These are phyloP conservation scores for Tillus elongatus DNA, from an alignment of 2,888 invertebrate species.

Conservation along the genomic window DNA sequence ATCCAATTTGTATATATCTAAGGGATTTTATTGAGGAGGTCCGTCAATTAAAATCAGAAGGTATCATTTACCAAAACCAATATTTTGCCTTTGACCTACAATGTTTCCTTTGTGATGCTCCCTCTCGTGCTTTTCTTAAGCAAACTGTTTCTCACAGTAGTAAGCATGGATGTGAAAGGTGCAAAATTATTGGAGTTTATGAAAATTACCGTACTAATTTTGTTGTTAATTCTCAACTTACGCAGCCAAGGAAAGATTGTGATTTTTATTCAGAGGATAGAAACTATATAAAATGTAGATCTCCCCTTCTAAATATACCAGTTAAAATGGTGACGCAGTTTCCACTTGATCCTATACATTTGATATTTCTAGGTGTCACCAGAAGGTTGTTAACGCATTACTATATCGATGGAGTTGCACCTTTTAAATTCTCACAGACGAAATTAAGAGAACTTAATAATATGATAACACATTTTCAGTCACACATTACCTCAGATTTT, in stretches of 20 bases:
- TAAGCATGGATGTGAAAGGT: background rate
- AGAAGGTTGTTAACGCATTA: slow-evolving; percentile 13
- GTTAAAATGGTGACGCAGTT: slow-evolving; percentile 8
- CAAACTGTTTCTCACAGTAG: background rate
- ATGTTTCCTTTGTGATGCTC: background rate
- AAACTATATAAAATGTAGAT: background rate
- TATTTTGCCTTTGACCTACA: background rate
- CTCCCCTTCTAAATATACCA: background rate
- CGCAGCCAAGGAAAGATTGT: no score
- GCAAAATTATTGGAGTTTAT: background rate
- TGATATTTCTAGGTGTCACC: slow-evolving; percentile 14
- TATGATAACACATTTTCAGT: background rate
- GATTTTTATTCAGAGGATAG: background rate
- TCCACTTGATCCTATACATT: slow-evolving; percentile 17
- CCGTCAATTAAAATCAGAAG: background rate
- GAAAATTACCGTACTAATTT: background rate
- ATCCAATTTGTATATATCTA: background rate
- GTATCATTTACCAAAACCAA: background rate
- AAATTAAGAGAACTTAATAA: slow-evolving; percentile 10
- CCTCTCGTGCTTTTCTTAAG: background rate
- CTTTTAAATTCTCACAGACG: slow-evolving; percentile 11
- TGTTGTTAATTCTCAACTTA: no score
- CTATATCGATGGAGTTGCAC: slow-evolving; percentile 8
- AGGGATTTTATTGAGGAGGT: slow-evolving; percentile 2
- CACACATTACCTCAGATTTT: background rate